Conservation (phyloP, 2,888 invertebrate species). For the Galerucella calmariensis region DNA sequence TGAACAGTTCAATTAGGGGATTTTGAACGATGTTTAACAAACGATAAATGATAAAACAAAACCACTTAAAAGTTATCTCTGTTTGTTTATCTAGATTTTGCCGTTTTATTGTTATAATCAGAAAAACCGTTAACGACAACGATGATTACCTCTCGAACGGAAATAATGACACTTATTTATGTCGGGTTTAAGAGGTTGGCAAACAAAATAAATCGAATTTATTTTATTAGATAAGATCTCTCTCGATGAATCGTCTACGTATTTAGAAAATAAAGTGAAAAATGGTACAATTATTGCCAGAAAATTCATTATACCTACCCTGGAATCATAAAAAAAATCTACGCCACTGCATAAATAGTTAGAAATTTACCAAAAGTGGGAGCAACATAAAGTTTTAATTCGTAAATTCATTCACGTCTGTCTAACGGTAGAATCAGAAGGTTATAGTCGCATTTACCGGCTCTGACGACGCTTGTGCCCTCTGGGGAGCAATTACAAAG, state of each 20-base stretch:
- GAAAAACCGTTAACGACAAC: background rate
- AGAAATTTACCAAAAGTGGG: background rate
- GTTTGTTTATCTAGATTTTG: conserved; percentile 10
- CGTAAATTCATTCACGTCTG: background rate
- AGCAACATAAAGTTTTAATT: background rate
- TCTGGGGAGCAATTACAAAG: conserved; percentile 53
- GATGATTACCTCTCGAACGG: conserved; percentile 4
- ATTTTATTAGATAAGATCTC: background rate
- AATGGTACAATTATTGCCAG: no score
- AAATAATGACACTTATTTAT: conserved; percentile 4
- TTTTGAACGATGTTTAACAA: conserved; percentile 18
- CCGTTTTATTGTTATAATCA: conserved; percentile 14
- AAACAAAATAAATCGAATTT: conserved; percentile 1
- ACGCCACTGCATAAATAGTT: background rate
- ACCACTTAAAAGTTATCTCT: conserved; percentile 19
- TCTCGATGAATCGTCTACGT: background rate
- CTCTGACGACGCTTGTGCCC: conserved; percentile 25
- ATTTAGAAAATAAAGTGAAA: no score
- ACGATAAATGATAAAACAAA: conserved; percentile 12
- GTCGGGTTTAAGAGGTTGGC: background rate
- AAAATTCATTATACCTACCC: no score
- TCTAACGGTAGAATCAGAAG: background rate
- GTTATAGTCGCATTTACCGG: background rate
- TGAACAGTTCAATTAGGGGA: conserved; percentile 20
- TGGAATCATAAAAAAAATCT: background rate